A percentile compares a stretch with the other conserved stretches of the same genome.
Evolutionary conservation across 1,140 invertebrate genomes (phyloP).

Genomic region (Macrobrachium nipponense): DNA sequence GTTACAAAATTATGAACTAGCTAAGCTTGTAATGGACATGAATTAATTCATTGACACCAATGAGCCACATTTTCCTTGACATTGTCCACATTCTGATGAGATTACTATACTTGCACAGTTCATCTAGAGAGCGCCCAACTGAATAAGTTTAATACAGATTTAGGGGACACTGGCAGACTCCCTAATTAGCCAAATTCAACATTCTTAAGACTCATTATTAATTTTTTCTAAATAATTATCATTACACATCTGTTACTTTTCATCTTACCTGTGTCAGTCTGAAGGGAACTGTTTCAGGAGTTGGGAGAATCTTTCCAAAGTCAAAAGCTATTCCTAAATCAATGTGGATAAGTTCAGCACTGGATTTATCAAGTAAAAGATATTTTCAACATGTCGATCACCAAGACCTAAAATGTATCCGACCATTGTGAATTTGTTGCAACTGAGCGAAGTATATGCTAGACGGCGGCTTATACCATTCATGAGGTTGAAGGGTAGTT

Average conservation of each 20-base stretch:
- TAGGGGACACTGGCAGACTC: neutral
- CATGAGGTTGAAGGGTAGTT: constrained; percentile 83
- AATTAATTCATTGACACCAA: no score
- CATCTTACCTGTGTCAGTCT: constrained; percentile 78
- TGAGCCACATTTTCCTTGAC: no score
- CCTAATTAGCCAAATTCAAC: neutral
- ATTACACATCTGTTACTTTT: no score
- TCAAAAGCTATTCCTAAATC: constrained; percentile 94
- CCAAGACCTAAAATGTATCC: constrained; percentile 94
- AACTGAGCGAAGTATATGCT: constrained; percentile 86
- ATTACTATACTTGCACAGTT: no score
- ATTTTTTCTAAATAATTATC: no score
- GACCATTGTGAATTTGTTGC: constrained; percentile 89
- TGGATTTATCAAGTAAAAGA: constrained; percentile 87
- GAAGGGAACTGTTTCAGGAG: constrained; percentile 94
- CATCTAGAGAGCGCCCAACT: no score
- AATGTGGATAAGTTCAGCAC: constrained; percentile 93
- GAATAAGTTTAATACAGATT: no score
- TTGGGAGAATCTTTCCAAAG: constrained; percentile 87
- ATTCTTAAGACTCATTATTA: neutral
- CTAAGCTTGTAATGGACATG: no score
- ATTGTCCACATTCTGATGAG: no score
- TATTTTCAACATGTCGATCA: constrained; percentile 91
- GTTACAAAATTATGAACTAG: no score
- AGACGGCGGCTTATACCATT: constrained; percentile 88